Percentiles rank a stretch among this genome's conserved stretches.
Evolutionary conservation across 2,797 vertebrate species (phyloP).

Genomic region (Spondyliosoma cantharus): DNA sequence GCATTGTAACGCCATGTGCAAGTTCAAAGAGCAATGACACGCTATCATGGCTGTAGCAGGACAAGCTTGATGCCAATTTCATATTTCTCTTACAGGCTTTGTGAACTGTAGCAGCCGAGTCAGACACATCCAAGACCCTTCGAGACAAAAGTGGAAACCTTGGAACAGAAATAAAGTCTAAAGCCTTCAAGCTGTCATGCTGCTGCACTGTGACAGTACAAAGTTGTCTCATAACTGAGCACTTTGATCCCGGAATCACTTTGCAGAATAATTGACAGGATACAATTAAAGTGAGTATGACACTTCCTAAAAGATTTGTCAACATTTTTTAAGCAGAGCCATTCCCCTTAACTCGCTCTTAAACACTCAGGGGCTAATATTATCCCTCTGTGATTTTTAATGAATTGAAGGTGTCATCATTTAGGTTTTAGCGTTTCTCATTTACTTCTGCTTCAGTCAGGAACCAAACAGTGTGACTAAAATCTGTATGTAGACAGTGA

Average conservation of each 20-base stretch:
- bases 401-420: conserved; percentile 12
- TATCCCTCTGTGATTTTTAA: not conserved
- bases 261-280: conserved; percentile 6
- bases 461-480: not conserved
- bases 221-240: not conserved
- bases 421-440: not conserved
- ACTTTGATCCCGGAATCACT: conserved; percentile 11
- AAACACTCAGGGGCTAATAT: not conserved
- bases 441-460: not conserved
- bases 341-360: conserved; percentile 4
- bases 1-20: not conserved
- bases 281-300: conserved; percentile 7
- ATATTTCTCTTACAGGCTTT: not conserved
- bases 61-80: not conserved
- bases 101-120: not conserved
- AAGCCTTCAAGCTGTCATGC: not conserved
- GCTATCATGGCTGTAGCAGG: conserved; percentile 11
- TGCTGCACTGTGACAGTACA: not conserved
- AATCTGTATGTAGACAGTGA: not conserved
- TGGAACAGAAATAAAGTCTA: conserved; percentile 2
- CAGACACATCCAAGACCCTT: conserved; percentile 7
- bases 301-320: not conserved
- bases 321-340: not conserved
- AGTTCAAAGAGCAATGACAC: conserved; percentile 15
- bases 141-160: conserved; percentile 11